Evolutionary conservation across 2,113 vertebrate species (phyloP).

Genomic region (Trogon melanurus): DNA sequence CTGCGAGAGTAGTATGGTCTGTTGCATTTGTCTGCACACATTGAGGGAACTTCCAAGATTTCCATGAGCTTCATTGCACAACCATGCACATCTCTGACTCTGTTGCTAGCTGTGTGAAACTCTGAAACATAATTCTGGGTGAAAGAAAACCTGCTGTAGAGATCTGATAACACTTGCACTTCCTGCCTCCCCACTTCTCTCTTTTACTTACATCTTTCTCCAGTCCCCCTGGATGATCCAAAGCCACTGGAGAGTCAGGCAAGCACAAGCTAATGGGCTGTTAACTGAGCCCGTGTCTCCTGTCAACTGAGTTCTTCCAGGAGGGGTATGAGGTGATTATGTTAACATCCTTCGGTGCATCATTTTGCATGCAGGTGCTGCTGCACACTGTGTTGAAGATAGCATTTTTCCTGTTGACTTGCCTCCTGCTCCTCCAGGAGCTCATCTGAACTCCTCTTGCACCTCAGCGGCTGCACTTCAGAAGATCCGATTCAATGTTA

Average conservation of each 20-base stretch:
- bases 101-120: not conserved
- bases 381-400: not conserved
- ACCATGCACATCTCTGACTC: not conserved
- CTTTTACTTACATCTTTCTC: not conserved
- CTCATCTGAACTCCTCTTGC: not conserved
- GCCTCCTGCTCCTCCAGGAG: not conserved
- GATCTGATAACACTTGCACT: not conserved
- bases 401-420: not conserved
- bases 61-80: not conserved
- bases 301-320: not conserved
- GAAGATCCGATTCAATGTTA: not conserved
- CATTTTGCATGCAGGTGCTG: not conserved
- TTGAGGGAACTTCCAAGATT: not conserved
- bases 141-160: not conserved
- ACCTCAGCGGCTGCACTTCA: not conserved
- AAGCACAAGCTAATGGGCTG: not conserved
- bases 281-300: not conserved
- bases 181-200: not conserved
- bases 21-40: fast-evolving
- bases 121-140: not conserved
- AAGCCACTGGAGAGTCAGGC: not conserved
- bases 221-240: not conserved
- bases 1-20: not conserved
- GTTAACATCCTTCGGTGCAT: not conserved
- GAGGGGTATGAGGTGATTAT: not conserved